A percentile compares a stretch with the other conserved stretches of the same genome.
phyloP scores from a whole-genome alignment of 1,140 invertebrate species.

The Planococcus citri region DNA sequence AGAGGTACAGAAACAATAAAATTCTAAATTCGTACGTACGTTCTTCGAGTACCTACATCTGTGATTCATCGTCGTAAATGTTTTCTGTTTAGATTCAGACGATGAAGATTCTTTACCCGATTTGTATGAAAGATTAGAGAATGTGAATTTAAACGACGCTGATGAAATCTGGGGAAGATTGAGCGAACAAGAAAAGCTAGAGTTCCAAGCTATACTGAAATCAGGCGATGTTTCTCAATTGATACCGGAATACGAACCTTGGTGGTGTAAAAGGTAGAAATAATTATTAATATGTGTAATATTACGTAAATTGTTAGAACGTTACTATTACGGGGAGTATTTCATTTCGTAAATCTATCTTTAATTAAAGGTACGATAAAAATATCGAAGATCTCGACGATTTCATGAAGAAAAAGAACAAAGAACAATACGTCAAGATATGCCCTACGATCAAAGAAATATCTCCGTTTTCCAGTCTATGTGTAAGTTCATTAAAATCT shows the following conservation, averaged over 20 bases:
- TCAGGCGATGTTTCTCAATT: constrained; percentile 46
- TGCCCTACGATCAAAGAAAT: not conserved
- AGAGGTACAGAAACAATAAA: not conserved
- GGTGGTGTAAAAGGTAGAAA: constrained; percentile 43
- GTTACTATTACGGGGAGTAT: not conserved
- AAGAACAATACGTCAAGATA: not conserved
- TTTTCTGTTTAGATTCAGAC: constrained; percentile 42
- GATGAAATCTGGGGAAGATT: constrained; percentile 54
- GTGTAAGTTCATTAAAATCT: not conserved
- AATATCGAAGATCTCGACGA: not conserved
- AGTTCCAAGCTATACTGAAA: constrained; percentile 52
- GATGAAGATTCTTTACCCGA: constrained; percentile 43
- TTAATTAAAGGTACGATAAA: not conserved
- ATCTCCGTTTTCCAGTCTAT: not conserved
- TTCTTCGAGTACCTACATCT: not conserved
- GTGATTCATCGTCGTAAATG: not conserved
- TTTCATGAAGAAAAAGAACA: constrained; percentile 18
- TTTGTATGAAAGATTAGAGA: constrained; percentile 45
- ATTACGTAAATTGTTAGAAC: too few species aligned
- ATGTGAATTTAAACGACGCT: constrained; percentile 55
- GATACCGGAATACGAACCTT: constrained; percentile 53
- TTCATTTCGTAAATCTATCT: not conserved
- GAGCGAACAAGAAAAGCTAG: constrained; percentile 50
- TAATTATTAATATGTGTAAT: not conserved
- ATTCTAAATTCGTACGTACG: too few species aligned